Evolutionary conservation across 1,140 invertebrate species (phyloP), one percentile per base, ranked within the genome.

Genomic region (Parasteatoda tepidariorum): DNA sequence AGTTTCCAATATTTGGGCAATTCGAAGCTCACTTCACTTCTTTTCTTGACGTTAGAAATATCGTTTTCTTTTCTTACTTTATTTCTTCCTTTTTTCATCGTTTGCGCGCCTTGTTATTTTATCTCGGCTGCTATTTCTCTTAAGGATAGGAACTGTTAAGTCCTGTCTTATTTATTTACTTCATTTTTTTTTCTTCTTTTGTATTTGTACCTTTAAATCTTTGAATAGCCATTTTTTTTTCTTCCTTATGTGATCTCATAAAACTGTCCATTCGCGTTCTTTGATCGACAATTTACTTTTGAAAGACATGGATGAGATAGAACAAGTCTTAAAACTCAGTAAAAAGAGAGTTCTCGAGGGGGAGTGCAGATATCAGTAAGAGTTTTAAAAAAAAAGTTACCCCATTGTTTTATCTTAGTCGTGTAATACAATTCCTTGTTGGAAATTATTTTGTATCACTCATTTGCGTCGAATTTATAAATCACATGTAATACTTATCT

Each of bases 1-100:
- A 62, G 73, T 75, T 62, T 75, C 73, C 73, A 62, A 75, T 74
- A 74, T 74, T 75, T 75, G 33, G 73, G 73, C 71, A 75, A 75
- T 75, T 75, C 73, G 59, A 75, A 75, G 54, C 57, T 38, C 31
- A 34, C n/a, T 7, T 26, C 41, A 22, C 30, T 62, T 30, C 22
- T 75, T 75, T 22, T 62, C 59, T 38, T 26, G 30, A 28, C 48
- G 70, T 73, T 57, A 59, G 31, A 73, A 73, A 59, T 73, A 71
- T 71, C 48, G 68, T 41, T 71, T 26, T 71, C 26, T 55, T 33
- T 59, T 73, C 57, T 55, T 61, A 4, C 59, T 13, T 22, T 24
- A 26, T 18, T 73, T 11, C 18, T 31, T 55, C 68, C 13, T 24
- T 28, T 41, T 73, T 13, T 22, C 24, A 2, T 24, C n/a, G 7